These are phyloP conservation scores for Indicator maculatus DNA, from an alignment of 2,113 vertebrate genomes.

Conservation along the genomic window DNA sequence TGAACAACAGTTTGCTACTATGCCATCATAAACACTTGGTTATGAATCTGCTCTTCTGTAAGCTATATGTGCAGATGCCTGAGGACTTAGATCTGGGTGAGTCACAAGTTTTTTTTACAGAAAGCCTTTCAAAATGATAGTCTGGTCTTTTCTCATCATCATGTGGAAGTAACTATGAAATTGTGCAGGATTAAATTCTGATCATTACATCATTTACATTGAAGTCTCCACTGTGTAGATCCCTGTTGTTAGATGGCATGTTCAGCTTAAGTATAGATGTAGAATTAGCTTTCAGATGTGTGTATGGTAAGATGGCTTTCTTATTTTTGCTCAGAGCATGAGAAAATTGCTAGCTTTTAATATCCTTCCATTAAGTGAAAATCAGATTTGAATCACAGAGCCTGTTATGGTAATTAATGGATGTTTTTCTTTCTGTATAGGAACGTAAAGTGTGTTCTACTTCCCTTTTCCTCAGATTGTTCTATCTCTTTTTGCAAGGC, in stretches of 20 bases:
- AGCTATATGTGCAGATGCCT: neutral
- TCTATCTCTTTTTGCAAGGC: neutral
- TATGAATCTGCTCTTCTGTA: neutral
- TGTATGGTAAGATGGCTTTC: neutral
- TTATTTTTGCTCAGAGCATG: neutral
- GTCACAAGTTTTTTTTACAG: neutral
- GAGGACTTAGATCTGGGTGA: neutral
- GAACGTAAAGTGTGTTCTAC: neutral
- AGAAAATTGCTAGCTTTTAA: neutral
- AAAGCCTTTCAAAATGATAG: neutral
- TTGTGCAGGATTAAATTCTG: neutral
- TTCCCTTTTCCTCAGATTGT: constrained; percentile 1
- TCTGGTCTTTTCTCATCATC: neutral
- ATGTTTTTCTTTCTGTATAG: neutral
- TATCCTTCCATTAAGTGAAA: neutral
- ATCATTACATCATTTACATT: neutral
- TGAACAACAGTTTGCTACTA: neutral
- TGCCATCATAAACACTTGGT: neutral
- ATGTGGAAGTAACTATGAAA: neutral
- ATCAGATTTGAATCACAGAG: neutral
- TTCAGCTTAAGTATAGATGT: neutral
- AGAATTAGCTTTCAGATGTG: neutral
- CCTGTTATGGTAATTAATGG: neutral
- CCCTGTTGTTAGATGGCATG: neutral
- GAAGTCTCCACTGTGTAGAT: neutral